Evolutionary conservation across 2,888 invertebrate genomes (phyloP).

Genomic region (Danaus chrysippus): DNA sequence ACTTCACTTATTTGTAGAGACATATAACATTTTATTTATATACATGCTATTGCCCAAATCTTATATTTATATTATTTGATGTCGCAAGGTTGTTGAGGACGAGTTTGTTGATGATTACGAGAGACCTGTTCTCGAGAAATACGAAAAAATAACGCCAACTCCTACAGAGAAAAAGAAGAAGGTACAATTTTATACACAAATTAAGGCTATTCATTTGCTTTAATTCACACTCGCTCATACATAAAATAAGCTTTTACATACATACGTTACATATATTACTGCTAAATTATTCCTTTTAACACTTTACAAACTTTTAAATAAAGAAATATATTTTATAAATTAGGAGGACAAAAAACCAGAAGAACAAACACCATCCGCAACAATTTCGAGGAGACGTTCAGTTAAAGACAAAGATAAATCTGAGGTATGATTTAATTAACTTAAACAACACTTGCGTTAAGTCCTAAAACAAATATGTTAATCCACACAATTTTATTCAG

Average conservation of each 20-base stretch:
- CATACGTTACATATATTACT: too few species aligned
- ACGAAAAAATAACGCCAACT: slow-evolving; percentile 79
- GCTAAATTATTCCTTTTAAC: too few species aligned
- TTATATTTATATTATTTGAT: slow-evolving; percentile 13
- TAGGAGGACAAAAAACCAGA: slow-evolving; percentile 40
- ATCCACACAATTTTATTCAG: slow-evolving; percentile 37
- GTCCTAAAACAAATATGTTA: not conserved
- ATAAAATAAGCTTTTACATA: not conserved
- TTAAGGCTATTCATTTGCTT: slow-evolving; percentile 11
- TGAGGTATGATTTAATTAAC: slow-evolving; percentile 20
- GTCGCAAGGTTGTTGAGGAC: slow-evolving; percentile 65
- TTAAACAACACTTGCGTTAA: not conserved
- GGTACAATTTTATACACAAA: slow-evolving; percentile 46
- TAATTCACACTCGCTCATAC: slow-evolving; percentile 18
- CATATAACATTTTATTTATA: not conserved
- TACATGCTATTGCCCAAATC: not conserved
- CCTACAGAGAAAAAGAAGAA: slow-evolving; percentile 74
- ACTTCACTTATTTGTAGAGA: too few species aligned
- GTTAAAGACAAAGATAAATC: slow-evolving; percentile 66
- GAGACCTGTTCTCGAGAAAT: slow-evolving; percentile 85
- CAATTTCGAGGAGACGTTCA: slow-evolving; percentile 63
- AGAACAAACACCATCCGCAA: slow-evolving; percentile 46
- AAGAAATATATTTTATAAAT: slow-evolving; percentile 7
- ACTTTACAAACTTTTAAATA: not conserved
- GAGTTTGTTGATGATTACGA: slow-evolving; percentile 85